phyloP scores from a whole-genome alignment of 2,888 invertebrate genomes.

The Meteorus colon region DNA sequence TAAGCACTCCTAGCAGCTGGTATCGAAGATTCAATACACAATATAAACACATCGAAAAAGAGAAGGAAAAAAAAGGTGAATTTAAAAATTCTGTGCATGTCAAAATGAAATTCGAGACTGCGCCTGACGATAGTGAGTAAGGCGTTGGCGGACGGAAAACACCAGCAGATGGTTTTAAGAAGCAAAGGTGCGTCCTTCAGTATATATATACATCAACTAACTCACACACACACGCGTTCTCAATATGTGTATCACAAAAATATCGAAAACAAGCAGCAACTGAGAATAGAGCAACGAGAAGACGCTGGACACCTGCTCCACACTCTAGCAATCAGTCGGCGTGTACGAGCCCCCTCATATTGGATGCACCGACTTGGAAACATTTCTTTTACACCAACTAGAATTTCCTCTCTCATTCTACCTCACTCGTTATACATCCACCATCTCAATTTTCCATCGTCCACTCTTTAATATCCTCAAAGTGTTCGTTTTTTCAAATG shows the following conservation, averaged over 20 bases:
- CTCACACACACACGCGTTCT: background rate
- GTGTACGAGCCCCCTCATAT: conserved; percentile 42
- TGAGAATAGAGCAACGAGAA: conserved; percentile 46
- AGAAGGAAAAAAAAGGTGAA: background rate
- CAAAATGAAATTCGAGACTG: conserved; percentile 40
- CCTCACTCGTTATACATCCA: background rate
- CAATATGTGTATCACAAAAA: conserved; percentile 38
- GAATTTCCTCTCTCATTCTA: background rate
- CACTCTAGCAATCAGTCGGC: conserved; percentile 28
- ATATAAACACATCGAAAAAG: background rate
- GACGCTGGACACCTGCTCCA: conserved; percentile 62
- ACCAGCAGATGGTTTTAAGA: conserved; percentile 58
- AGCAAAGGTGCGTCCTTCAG: conserved; percentile 51
- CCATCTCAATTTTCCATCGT: background rate
- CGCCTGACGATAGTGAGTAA: conserved; percentile 16
- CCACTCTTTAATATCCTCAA: conserved; percentile 4
- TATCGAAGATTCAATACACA: background rate
- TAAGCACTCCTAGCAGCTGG: conserved; percentile 14
- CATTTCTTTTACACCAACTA: conserved; percentile 45
- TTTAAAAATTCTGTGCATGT: conserved; percentile 32
- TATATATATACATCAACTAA: conserved; percentile 44
- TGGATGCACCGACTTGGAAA: conserved; percentile 51
- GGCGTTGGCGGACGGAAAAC: conserved; percentile 43
- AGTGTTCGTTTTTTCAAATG: conserved; percentile 24
- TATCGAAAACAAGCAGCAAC: conserved; percentile 46